A percentile compares a stretch with the other conserved stretches of the same genome.
Conservation (phyloP, 1,140 invertebrate species). For the Aphis craccivora region DNA sequence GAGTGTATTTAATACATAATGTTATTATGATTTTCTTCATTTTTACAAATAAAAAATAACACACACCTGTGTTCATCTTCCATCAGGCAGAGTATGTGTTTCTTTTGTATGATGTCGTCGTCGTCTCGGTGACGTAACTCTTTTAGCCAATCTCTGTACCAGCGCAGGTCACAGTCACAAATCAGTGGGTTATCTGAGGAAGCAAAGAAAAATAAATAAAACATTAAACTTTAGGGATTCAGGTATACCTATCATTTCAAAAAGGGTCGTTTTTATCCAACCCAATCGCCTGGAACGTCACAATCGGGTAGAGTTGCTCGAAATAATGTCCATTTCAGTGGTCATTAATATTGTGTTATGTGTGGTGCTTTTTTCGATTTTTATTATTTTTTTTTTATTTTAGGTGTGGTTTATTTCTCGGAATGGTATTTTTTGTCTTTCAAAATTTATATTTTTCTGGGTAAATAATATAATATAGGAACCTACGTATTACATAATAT, state of each 20-base stretch:
- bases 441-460: neutral
- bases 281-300: constrained; percentile 1
- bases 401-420: neutral
- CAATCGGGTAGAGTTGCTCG: neutral
- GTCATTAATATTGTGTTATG: constrained; percentile 4
- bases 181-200: constrained; percentile 83
- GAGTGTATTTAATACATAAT: neutral
- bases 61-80: constrained; percentile 54
- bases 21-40: neutral
- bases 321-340: neutral
- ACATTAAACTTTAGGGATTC: neutral
- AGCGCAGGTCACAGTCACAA: constrained; percentile 86
- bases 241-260: neutral
- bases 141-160: constrained; percentile 81
- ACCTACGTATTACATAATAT: neutral
- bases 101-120: constrained; percentile 85
- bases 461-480: neutral
- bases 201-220: neutral
- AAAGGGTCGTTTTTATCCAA: neutral
- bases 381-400: constrained; percentile 1
- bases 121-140: constrained; percentile 79
- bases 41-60: neutral
- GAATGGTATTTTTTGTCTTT: neutral
- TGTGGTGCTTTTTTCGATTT: neutral
- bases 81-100: constrained; percentile 76